phyloP scores from a whole-genome alignment of 1,140 invertebrate genomes.

The Drosophila parvula region DNA sequence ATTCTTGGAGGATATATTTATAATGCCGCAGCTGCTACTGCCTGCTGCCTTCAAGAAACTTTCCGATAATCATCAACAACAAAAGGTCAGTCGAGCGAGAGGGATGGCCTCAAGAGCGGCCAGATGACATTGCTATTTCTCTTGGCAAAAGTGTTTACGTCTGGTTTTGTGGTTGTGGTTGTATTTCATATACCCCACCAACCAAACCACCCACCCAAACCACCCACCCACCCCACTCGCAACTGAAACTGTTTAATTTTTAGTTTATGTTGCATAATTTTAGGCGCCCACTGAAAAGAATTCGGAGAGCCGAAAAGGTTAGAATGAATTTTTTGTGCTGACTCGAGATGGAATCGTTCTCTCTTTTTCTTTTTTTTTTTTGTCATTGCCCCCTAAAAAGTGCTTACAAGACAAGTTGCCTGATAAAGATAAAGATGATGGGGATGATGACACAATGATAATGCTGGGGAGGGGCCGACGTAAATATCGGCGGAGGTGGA shows the following conservation, averaged over 20 bases:
- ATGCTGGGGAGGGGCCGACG: background rate
- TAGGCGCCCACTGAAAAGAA: slow-evolving; percentile 24
- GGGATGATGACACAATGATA: slow-evolving; percentile 48
- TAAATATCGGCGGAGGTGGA: background rate
- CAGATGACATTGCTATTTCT: slow-evolving; percentile 44
- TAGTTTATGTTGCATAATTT: slow-evolving; percentile 80
- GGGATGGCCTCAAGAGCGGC: slow-evolving; percentile 11
- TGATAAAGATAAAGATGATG: slow-evolving; percentile 42
- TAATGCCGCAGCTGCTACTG: slow-evolving; percentile 11
- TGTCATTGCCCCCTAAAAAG: slow-evolving; percentile 15
- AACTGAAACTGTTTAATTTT: slow-evolving; percentile 65
- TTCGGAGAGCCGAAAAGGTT: slow-evolving; percentile 3
- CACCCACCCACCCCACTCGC: too few species aligned
- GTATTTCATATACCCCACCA: background rate
- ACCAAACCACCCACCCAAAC: background rate
- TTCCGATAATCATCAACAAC: slow-evolving; percentile 44
- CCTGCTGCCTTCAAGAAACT: slow-evolving; percentile 21
- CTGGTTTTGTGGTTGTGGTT: slow-evolving; percentile 65
- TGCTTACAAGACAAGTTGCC: slow-evolving; percentile 44
- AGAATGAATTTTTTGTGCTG: slow-evolving; percentile 39
- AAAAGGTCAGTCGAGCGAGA: slow-evolving; percentile 31
- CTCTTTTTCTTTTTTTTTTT: too few species aligned
- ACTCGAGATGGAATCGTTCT: slow-evolving; percentile 18
- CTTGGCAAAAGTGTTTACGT: slow-evolving; percentile 69
- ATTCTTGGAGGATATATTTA: slow-evolving; percentile 17